Percentiles rank a stretch among this genome's conserved stretches.
Evolutionary conservation across 2,888 invertebrate species (phyloP).

Genomic region (Nephrotoma guestfalica): DNA sequence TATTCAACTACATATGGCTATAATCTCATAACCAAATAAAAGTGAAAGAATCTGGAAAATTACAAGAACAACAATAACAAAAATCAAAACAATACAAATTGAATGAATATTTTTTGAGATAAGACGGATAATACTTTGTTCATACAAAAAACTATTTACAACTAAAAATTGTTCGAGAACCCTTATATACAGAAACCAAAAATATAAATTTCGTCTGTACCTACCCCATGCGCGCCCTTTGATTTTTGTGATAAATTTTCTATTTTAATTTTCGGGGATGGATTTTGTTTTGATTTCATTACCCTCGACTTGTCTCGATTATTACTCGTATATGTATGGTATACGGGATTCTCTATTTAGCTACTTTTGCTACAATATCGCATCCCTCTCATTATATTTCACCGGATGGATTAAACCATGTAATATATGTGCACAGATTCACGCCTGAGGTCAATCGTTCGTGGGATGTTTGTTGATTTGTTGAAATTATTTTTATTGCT

Average conservation of each 20-base stretch:
- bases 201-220: neutral
- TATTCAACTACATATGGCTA: neutral
- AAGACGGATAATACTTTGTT: neutral
- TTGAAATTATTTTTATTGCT: neutral
- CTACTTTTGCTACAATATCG: neutral
- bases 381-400: neutral
- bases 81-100: neutral
- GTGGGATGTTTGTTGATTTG: constrained; percentile 4
- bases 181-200: neutral
- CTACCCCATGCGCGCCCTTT: neutral
- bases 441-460: constrained; percentile 5
- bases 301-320: neutral
- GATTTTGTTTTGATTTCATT: neutral
- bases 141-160: neutral
- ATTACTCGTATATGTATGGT: neutral
- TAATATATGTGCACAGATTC: constrained; percentile 6
- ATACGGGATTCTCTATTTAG: neutral
- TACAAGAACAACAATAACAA: neutral
- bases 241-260: neutral
- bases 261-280: neutral
- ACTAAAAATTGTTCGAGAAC: neutral
- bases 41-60: neutral
- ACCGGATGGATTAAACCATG: neutral
- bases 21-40: neutral
- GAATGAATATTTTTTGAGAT: neutral